Base-by-base conservation (phyloP, 2,797 vertebrate species). In the Aulostomus chinensis region DNA sequence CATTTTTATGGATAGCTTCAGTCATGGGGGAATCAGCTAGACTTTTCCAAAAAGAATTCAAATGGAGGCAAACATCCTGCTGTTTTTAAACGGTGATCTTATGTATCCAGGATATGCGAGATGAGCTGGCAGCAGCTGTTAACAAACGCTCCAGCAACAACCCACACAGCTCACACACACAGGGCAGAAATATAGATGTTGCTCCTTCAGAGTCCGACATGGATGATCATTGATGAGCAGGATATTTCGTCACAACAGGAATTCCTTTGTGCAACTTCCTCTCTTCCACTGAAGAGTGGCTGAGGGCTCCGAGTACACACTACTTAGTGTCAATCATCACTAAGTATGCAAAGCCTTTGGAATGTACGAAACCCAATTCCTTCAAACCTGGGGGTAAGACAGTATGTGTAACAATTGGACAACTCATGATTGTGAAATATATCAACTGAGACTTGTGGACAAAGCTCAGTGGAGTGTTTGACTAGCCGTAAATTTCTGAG, bases 281-380 rank as follows among this genome's bases (percentile, higher is more conserved):
- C 26, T 30, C 25, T 45, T 30, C 11, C 10, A 17, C 13, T 14
- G 24, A 4, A 37, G 49, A 60, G 32, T 6, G 18, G 3, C n/a
- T n/a, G n/a, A n/a, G n/a, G n/a, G n/a, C n/a, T n/a, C n/a, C 16
- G 4, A 21, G 2, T 12, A 38, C 8, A 24, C n/a, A n/a, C n/a
- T 28, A 33, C 33, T 30, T 7, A 35, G 2, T 18, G 22, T 41
- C 53, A 72, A 15, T 58, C 35, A 71, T 31, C 7, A 31, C 9
- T 7, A 28, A 4, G 10, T 32, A 26, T 35, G 7, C 3, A 42
- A 39, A 30, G 6, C 1, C 14, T 40, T 13, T 1, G 3, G 15
- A 30, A 32, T 39, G 28, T 48, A 35, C 18, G 5, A 46, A 56
- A 41, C 30, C 7, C 18, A 36, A 55, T 35, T 58, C 46, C 12